Evolutionary conservation across 1,140 invertebrate species (phyloP), one percentile per base, ranked within the genome.

Genomic region (Pomacea maculata): DNA sequence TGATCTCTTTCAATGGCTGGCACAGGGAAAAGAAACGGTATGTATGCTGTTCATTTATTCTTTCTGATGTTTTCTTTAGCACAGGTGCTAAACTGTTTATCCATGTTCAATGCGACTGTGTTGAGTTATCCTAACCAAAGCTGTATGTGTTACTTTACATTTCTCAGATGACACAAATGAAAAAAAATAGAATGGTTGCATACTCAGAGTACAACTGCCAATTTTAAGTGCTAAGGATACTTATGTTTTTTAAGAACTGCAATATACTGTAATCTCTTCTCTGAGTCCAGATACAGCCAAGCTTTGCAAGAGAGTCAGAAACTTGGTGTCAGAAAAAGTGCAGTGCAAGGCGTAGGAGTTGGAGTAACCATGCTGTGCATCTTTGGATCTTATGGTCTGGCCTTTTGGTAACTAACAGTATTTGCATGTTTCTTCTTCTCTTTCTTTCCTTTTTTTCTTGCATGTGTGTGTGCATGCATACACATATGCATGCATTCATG

Each of bases 311-410:
- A 92, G 64, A 94, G 95, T 34, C 93, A 93, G 86, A 92, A 92
- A 25, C 93, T 95, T 70, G 96, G 95, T 80, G 94, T 95, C 10
- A 94, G 94, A 88, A 93, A 95, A 90, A 93, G 94, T 64, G 90
- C 95, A 29, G 94, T 95, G 83, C 93, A 94, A 29, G 95, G 95
- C 3, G 71, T 95, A n/a, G 90, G 92, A 10, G 85, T 88, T 15
- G 95, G 95, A 1, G 93, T 95, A 81, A 94, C 94, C 5, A 89
- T 94, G 81, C 91, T 96, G 5, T 94, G 95, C 76, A 95, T 96
- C 82, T 97, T 96, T 88, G 92, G 92, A 14, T 93, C 94, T 0
- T 97, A 96, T 87, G 94, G 95, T 6, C 87, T 97, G 15, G 95
- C 96, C 2, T 97, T 97, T 89, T 97, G 95, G 95, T 97, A 95